Evolutionary conservation across 2,797 vertebrate species (phyloP), one percentile per base, ranked within the genome.

Genomic region (Lacerta bilineata): DNA sequence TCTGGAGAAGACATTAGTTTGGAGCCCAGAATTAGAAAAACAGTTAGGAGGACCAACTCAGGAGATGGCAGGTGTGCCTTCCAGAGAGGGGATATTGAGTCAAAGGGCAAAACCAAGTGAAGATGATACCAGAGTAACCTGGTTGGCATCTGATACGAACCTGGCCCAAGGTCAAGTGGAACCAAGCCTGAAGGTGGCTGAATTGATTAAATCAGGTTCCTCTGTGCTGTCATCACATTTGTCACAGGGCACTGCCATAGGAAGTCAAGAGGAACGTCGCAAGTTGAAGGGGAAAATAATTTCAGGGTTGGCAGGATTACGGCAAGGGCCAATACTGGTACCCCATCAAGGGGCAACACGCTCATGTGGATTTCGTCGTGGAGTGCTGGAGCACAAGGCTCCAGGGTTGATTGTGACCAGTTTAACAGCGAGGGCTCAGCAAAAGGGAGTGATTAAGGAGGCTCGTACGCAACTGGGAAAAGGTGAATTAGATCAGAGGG

Each of bases 401-500:
- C 78, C 88, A 18, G 88, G 88, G 4, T 89, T 89, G 72, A 59
- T 86, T 82, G 43, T 89, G 15, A 86, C 83, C 36, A 75, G 78
- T 36, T 86, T 89, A 86, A 86, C 59, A 6, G 20, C 29, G 6
- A 43, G 55, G 59, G 25, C 78, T 25, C 69, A 13, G 10, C n/a
- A 33, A 68, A 89, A 4, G 17, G 39, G 29, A 18, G 3, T 71
- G 13, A 59, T 11, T 9, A 81, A 81, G 46, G 59, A 59, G 25
- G 39, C 59, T 61, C 82, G 3, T 5, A 69, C 10, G 71, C 59
- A 68, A 29, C 25, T 59, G 46, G 15, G n/a, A 29, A 55, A 8
- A 29, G 23, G 6, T 8, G 2, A 2, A 25, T 17, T 36, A 74
- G 84, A 78, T 50, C 46, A 76, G 36, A 88, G 78, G 43, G 83